Evolutionary conservation across 2,113 vertebrate genomes (phyloP).

Genomic region (Petrocephalus zakoni): DNA sequence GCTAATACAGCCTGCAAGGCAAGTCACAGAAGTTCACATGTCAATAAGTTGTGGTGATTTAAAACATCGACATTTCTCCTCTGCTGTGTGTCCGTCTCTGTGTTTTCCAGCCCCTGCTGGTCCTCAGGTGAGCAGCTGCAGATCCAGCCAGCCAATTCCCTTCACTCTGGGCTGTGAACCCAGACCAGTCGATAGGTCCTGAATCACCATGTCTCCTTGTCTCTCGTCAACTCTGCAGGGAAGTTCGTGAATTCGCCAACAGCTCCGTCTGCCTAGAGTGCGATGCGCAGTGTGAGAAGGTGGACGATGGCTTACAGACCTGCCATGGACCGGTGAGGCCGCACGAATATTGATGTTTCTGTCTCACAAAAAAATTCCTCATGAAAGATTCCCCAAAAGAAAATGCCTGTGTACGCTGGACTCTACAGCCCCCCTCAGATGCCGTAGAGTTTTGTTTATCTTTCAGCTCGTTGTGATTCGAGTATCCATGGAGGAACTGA

Average conservation of each 20-base stretch:
- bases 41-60: not conserved
- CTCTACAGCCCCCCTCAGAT: not conserved
- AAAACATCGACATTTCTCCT: not conserved
- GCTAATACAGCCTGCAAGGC: not conserved
- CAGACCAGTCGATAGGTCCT: not conserved
- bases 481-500: not conserved
- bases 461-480: not conserved
- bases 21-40: not conserved
- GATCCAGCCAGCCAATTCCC: not conserved
- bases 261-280: slow-evolving; percentile 86
- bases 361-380: not conserved
- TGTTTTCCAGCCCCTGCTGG: not conserved
- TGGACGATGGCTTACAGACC: slow-evolving; percentile 73
- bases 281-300: slow-evolving; percentile 87
- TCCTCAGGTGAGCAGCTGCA: not conserved
- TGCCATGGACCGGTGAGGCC: slow-evolving; percentile 83
- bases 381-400: not conserved
- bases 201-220: slow-evolving; percentile 1
- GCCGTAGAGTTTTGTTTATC: not conserved
- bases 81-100: not conserved
- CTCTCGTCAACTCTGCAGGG: slow-evolving; percentile 57
- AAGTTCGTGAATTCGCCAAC: slow-evolving; percentile 84
- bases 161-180: not conserved
- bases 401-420: not conserved
- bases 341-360: not conserved